These are phyloP conservation scores for Phaetusa simplex DNA, from an alignment of 2,113 vertebrate species.

Conservation along the genomic window DNA sequence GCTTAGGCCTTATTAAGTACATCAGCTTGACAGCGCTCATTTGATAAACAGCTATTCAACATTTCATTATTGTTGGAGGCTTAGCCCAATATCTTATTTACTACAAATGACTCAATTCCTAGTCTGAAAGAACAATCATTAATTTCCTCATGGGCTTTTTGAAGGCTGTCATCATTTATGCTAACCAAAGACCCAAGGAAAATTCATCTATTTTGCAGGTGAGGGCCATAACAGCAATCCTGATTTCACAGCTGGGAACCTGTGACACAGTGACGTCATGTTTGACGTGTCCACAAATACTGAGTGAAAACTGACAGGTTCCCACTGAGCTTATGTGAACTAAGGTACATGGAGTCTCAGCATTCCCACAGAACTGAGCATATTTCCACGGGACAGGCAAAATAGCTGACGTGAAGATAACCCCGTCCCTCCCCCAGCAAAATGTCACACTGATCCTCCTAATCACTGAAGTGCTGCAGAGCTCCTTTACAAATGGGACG, in stretches of 20 bases:
- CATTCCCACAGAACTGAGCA: neutral
- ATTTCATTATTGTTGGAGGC: neutral
- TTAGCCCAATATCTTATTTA: neutral
- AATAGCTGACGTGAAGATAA: neutral
- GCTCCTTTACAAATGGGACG: neutral
- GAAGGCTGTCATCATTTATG: neutral
- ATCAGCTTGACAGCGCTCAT: neutral
- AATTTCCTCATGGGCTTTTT: neutral
- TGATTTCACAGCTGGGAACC: neutral
- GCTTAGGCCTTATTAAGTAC: neutral
- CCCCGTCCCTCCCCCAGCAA: neutral
- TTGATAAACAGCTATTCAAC: neutral
- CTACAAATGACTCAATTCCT: neutral
- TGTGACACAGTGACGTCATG: neutral
- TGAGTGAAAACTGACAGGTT: neutral
- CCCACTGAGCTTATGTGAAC: neutral
- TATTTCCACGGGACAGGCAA: neutral
- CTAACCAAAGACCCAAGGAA: neutral
- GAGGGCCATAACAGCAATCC: neutral
- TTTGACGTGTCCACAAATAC: neutral
- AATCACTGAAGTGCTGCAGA: neutral
- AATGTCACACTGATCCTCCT: neutral
- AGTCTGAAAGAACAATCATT: neutral
- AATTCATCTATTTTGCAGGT: neutral
- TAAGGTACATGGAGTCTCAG: neutral